A percentile compares a stretch with the other conserved stretches of the same genome.
These are phyloP conservation scores for Triops cancriformis DNA, from an alignment of 1,140 invertebrate species.

Conservation along the genomic window DNA sequence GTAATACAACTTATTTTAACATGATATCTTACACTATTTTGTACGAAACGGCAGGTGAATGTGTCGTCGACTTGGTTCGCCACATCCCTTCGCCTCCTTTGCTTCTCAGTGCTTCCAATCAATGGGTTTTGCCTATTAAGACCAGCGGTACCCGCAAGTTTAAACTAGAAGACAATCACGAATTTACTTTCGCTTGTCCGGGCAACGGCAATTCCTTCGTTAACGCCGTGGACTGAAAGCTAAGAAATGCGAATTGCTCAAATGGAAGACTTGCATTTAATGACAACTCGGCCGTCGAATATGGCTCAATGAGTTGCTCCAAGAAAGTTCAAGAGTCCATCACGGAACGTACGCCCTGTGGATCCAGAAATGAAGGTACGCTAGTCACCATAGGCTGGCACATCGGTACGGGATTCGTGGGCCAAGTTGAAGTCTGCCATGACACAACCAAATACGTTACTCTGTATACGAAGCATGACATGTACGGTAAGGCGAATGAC, in stretches of 20 bases:
- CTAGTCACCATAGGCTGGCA: slow-evolving; percentile 20
- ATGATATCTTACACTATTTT: neutral
- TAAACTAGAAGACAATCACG: neutral
- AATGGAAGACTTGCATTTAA: neutral
- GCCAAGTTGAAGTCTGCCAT: slow-evolving; percentile 20
- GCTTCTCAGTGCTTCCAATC: slow-evolving; percentile 2
- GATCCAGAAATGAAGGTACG: slow-evolving; percentile 13
- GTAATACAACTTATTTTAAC: neutral
- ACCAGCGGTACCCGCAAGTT: slow-evolving; percentile 19
- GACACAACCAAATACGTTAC: neutral
- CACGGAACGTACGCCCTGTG: slow-evolving; percentile 22
- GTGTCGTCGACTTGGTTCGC: slow-evolving; percentile 17
- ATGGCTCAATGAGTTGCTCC: slow-evolving; percentile 15
- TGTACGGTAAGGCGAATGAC: slow-evolving; percentile 15
- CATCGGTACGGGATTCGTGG: neutral
- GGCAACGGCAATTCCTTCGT: slow-evolving; percentile 23
- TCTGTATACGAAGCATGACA: neutral
- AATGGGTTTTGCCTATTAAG: slow-evolving; percentile 19
- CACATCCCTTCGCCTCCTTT: slow-evolving; percentile 16
- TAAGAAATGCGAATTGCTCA: slow-evolving; percentile 20
- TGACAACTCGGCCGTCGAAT: neutral
- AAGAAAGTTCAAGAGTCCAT: slow-evolving; percentile 20
- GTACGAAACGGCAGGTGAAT: neutral
- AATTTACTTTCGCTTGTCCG: slow-evolving; percentile 24
- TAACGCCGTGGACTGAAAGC: too few species aligned